Conservation (phyloP, 2,888 invertebrate species). For the Platynereis dumerilii region DNA sequence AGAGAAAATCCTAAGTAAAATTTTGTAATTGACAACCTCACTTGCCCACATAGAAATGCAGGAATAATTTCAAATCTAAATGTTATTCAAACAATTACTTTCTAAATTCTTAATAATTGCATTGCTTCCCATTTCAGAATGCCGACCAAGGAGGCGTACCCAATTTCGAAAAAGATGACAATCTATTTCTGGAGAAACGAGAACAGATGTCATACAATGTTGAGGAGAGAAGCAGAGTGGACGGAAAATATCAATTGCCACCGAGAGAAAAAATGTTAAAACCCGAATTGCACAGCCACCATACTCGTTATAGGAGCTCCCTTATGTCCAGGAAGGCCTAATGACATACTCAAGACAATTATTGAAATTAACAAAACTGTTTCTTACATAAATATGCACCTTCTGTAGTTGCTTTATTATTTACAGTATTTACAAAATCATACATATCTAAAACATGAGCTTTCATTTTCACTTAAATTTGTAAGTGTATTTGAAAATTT, state of each 20-base stretch:
- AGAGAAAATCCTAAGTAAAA: neutral
- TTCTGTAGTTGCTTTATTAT: no score
- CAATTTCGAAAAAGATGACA: slow-evolving; percentile 62
- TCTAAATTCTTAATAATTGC: no score
- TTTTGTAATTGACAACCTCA: neutral
- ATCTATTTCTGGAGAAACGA: slow-evolving; percentile 58
- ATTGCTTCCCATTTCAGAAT: slow-evolving; percentile 57
- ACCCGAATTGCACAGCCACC: slow-evolving; percentile 54
- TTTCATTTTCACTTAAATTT: no score
- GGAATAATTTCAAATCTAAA: no score
- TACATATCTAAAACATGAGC: no score
- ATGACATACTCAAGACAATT: no score
- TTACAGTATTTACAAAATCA: no score
- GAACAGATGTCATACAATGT: slow-evolving; percentile 63
- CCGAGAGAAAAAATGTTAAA: slow-evolving; percentile 49
- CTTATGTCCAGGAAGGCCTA: slow-evolving; percentile 48
- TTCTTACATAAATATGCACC: no score
- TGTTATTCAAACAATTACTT: no score
- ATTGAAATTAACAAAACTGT: no score
- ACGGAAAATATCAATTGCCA: slow-evolving; percentile 52
- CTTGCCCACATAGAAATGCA: neutral
- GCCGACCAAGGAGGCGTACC: slow-evolving; percentile 56
- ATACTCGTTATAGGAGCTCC: slow-evolving; percentile 55
- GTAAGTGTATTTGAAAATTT: no score
- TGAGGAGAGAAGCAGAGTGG: slow-evolving; percentile 55